Base-by-base conservation (phyloP, 2,888 invertebrate genomes). In the Dryobota labecula region DNA sequence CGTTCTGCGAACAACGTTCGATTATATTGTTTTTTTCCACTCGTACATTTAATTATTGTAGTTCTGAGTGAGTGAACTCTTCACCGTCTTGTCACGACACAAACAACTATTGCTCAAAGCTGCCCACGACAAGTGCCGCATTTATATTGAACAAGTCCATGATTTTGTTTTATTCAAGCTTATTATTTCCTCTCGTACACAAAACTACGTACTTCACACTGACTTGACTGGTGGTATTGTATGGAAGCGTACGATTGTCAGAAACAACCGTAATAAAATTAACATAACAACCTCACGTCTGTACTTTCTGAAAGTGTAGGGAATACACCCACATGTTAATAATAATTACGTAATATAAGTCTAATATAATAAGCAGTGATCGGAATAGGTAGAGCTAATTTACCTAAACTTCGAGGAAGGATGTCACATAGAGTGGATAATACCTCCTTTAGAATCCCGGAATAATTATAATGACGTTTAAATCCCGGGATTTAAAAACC, bases 11-110 rank as follows among this genome's bases (percentile, higher is more conserved):
- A 65, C 36, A 53, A 70, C 24, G 73, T 61, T 64, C 69, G 58
- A 72, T 45, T 61, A 58, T 33, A 58, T 66, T 41, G 76, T 67
- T 78, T 73, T 79, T 84, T 84, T 78, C 80, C 77, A 71, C 54
- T 66, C 53, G 36, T 41, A 51, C 38, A 54, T 67, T 70, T 72
- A 73, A 80, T 82, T 72, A 62, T 68, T 74, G 36, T 63, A 53
- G 15, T 27, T 54, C 38, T 45, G 38, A 53, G 49, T 56, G 51
- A 49, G 36, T 69, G 62, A 64, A 56, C 45, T 41, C 41, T 64
- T 30, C 38, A n/a, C 30, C 18, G 36, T 49, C 56, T 76, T 53
- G 62, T 51, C 51, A 57, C 24, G 60, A 67, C 38, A 68, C 27
- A n/a, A 27, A 38, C 3, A 20, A 57, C 45, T 51, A 33, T 51